Evolutionary conservation across 1,140 invertebrate genomes (phyloP), one percentile per base, ranked within the genome.

Genomic region (Halyomorpha halys): DNA sequence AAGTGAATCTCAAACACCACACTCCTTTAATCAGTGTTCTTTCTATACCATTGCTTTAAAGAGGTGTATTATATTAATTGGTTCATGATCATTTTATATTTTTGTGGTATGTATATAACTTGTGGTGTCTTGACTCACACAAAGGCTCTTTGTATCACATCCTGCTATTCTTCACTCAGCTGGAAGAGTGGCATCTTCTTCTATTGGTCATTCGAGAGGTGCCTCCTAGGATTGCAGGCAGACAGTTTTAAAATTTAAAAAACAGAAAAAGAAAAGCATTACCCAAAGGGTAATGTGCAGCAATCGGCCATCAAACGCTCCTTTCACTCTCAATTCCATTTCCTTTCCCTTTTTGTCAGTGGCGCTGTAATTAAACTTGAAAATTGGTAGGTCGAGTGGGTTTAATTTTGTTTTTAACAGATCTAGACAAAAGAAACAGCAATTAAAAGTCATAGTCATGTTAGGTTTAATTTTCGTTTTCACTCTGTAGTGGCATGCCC

Each of bases 401-500:
- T 21, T 56, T 25, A 56, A 16, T 56, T 56, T 56, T 25, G 23
- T 66, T 65, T 65, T 53, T 39, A 47, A 49, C 62, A 60, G 65
- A 63, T 65, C 19, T 39, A 39, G 34, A 39, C 34, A 23, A 23
- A 23, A 56, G 23, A 56, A 56, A 56, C 53, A 23, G 14, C 19
- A 56, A 61, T 30, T 30, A 30, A 53, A 45, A 44, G 27, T 49
- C 44, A 45, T 45, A 34, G 47, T 30, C 25, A 45, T 19, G 18
- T 23, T 19, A 56, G 53, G 18, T 56, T 49, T 56, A 56, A 56
- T 64, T 44, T 21, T 60, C 49, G 25, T 62, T 56, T 66, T 19
- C 39, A 23, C 59, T 68, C 45, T 64, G 53, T 79, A 97, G 92
- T 99, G 97, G 97, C 96, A 98, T 84, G 90, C 91, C 76, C 85